Conservation (phyloP, 2,888 invertebrate genomes). For the Sinhomidia bicolor region DNA sequence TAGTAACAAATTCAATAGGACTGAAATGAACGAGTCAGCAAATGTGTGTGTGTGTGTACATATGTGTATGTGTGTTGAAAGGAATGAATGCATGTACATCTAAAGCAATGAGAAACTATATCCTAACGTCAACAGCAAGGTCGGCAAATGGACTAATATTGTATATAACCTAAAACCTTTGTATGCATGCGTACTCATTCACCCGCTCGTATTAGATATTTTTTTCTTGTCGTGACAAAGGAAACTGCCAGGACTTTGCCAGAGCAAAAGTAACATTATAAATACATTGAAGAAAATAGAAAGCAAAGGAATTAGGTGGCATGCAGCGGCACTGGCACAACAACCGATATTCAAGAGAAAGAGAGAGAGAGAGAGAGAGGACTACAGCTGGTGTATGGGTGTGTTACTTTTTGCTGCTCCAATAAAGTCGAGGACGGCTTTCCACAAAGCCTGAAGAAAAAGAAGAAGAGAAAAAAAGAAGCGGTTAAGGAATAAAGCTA, state of each 20-base stretch:
- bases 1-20: neutral
- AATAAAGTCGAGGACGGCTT: slow-evolving; percentile 51
- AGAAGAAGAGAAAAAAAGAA: no score
- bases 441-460: slow-evolving; percentile 20
- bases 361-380: neutral
- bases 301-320: slow-evolving; percentile 47
- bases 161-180: slow-evolving; percentile 59
- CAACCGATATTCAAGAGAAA: neutral
- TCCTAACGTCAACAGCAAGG: slow-evolving; percentile 60
- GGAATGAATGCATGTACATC: neutral
- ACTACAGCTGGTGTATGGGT: slow-evolving; percentile 44
- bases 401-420: slow-evolving; percentile 32
- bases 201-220: slow-evolving; percentile 31
- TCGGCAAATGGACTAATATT: slow-evolving; percentile 64
- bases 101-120: slow-evolving; percentile 58
- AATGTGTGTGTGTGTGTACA: no score
- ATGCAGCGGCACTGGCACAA: slow-evolving; percentile 17
- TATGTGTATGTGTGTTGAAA: slow-evolving; percentile 2
- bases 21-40: neutral
- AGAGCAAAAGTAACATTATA: neutral
- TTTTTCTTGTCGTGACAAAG: slow-evolving; percentile 47
- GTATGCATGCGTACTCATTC: slow-evolving; percentile 12
- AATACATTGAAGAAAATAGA: slow-evolving; percentile 20
- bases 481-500: slow-evolving; percentile 51
- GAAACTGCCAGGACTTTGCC: slow-evolving; percentile 22